A percentile compares a stretch with the other conserved stretches of the same genome.
Conservation (phyloP, 92 coral and sea anemone species). For the Meandrina meandrites region DNA sequence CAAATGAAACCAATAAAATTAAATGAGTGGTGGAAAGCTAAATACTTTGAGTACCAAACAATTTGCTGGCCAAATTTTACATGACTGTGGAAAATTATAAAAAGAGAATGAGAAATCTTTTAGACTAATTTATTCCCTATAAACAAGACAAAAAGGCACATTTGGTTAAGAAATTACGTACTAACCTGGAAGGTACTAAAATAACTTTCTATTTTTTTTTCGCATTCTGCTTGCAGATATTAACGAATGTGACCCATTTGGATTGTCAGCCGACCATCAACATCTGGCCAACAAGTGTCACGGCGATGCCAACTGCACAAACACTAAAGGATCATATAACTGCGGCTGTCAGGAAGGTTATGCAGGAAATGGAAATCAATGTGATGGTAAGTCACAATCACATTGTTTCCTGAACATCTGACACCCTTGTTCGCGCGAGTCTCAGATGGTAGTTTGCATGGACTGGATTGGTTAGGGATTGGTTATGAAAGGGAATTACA, state of each 20-base stretch:
- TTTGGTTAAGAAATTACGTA: not conserved
- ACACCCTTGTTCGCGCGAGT: not conserved
- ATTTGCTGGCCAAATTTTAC: too few species aligned
- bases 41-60: too few species aligned
- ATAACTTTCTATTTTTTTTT: not conserved
- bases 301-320: slow-evolving; percentile 62
- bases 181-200: not conserved
- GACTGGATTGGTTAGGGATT: too few species aligned
- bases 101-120: too few species aligned
- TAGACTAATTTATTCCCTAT: too few species aligned
- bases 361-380: slow-evolving; percentile 50
- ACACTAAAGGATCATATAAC: slow-evolving; percentile 60
- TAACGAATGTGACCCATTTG: slow-evolving; percentile 57
- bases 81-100: too few species aligned
- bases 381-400: slow-evolving; percentile 33
- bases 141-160: too few species aligned
- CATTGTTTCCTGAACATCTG: not conserved
- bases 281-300: slow-evolving; percentile 66
- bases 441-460: not conserved
- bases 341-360: slow-evolving; percentile 60
- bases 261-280: slow-evolving; percentile 39
- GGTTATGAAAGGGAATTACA: too few species aligned
- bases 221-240: slow-evolving; percentile 36
- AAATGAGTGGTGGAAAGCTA: not conserved
- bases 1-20: not conserved